A percentile compares a stretch with the other conserved stretches of the same genome.
Evolutionary conservation across 2,797 vertebrate genomes (phyloP).

Genomic region (Poecilia gillii): DNA sequence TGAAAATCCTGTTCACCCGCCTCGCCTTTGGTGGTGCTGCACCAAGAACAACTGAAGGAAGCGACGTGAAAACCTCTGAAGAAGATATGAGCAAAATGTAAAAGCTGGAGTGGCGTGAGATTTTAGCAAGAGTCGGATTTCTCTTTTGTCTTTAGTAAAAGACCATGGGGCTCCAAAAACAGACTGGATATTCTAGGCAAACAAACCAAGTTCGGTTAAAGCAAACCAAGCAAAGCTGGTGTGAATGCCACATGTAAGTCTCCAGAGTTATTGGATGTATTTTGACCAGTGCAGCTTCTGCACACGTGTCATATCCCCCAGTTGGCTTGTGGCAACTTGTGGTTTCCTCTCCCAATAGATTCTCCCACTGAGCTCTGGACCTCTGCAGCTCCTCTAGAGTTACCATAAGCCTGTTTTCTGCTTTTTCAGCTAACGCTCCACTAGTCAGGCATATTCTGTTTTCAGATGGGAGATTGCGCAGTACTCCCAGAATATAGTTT

Average conservation of each 20-base stretch:
- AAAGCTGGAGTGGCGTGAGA: no score
- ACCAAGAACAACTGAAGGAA: no score
- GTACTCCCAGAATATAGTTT: background rate
- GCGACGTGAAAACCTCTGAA: no score
- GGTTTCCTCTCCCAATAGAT: background rate
- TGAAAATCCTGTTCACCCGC: no score
- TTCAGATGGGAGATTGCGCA: background rate
- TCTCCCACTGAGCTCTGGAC: background rate
- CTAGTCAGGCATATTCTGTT: background rate
- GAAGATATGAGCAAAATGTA: no score
- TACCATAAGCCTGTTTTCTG: background rate
- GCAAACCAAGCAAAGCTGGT: no score
- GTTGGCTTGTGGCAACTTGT: background rate
- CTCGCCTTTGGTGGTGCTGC: no score
- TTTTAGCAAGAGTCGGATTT: no score
- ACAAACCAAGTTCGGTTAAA: no score
- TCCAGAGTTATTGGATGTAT: background rate
- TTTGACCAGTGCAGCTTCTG: background rate
- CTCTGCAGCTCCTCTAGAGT: background rate
- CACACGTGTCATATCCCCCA: background rate
- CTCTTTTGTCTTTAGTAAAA: no score
- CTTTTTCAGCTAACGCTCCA: background rate
- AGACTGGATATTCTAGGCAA: no score
- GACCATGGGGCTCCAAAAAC: no score
- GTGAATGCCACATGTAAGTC: background rate